These are phyloP conservation scores for Synchiropus splendidus DNA, from an alignment of 2,113 vertebrate species.

Conservation along the genomic window DNA sequence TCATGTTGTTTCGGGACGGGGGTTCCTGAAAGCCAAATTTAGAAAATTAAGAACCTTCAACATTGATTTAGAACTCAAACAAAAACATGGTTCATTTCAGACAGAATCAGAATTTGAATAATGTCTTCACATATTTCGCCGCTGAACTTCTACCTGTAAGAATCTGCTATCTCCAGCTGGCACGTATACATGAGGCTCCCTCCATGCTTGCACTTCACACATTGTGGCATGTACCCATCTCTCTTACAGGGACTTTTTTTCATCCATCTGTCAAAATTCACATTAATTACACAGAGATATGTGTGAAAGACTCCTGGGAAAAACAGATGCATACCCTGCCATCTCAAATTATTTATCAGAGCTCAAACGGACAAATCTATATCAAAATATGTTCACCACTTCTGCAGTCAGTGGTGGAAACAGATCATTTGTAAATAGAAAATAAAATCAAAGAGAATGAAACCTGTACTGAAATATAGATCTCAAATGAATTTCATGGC, in stretches of 20 bases:
- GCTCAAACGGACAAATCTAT: constrained; percentile 50
- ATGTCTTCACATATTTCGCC: constrained; percentile 36
- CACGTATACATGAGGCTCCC: constrained; percentile 58
- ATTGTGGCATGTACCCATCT: constrained; percentile 66
- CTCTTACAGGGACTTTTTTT: constrained; percentile 57
- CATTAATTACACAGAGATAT: constrained; percentile 70
- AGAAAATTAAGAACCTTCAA: constrained; percentile 34
- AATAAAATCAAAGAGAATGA: too few relatives aligned
- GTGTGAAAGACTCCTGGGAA: constrained; percentile 62
- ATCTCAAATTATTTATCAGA: constrained; percentile 58
- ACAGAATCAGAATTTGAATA: constrained; percentile 32
- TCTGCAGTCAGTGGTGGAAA: too few relatives aligned
- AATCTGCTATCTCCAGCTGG: constrained; percentile 64
- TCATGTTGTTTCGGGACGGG: constrained; percentile 15
- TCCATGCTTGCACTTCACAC: constrained; percentile 66
- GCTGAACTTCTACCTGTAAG: constrained; percentile 59
- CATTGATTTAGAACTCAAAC: constrained; percentile 27
- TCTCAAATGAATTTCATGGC: too few relatives aligned
- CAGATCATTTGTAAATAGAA: too few relatives aligned
- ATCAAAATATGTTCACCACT: constrained; percentile 33
- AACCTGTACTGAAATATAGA: too few relatives aligned
- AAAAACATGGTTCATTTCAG: constrained; percentile 27
- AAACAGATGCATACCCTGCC: constrained; percentile 65
- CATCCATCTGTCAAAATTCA: constrained; percentile 68
- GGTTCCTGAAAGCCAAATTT: constrained; percentile 28